Conservation (phyloP, 2,797 vertebrate species). For the Phataginus tetradactyla region DNA sequence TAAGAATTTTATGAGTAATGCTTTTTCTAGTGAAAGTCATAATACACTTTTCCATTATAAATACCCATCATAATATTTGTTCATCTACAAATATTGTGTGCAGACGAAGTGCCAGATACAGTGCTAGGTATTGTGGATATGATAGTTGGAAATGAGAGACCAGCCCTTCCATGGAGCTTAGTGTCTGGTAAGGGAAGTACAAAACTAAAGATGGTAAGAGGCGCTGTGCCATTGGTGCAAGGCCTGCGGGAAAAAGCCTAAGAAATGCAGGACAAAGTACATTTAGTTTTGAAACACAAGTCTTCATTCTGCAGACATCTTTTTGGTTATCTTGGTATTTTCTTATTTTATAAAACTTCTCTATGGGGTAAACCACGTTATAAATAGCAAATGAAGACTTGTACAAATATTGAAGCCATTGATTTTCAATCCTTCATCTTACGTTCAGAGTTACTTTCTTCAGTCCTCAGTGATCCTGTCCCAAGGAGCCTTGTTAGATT, state of each 20-base stretch:
- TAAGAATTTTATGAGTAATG: constrained; percentile 54
- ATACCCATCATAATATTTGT: background rate
- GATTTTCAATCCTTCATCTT: constrained; percentile 30
- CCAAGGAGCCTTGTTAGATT: constrained; percentile 14
- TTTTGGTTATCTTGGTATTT: constrained; percentile 16
- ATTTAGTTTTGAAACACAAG: background rate
- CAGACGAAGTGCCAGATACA: background rate
- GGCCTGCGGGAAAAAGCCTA: background rate
- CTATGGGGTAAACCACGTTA: background rate
- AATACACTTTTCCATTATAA: constrained; percentile 31
- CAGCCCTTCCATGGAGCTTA: no score
- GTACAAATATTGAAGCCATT: background rate
- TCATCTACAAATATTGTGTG: background rate
- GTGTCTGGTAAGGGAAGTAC: background rate
- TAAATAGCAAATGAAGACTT: constrained; percentile 29
- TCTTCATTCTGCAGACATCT: background rate
- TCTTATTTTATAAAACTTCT: constrained; percentile 36
- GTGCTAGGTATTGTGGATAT: background rate
- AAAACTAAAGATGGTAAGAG: background rate
- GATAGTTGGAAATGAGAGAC: background rate
- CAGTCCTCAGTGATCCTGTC: background rate
- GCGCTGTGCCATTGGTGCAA: no score
- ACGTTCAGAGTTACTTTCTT: constrained; percentile 28
- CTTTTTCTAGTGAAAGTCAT: constrained; percentile 33
- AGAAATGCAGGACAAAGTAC: background rate